Evolutionary conservation across 2,113 vertebrate genomes (phyloP), one percentile per base, ranked within the genome.

Genomic region (Alexandromys fortis): DNA sequence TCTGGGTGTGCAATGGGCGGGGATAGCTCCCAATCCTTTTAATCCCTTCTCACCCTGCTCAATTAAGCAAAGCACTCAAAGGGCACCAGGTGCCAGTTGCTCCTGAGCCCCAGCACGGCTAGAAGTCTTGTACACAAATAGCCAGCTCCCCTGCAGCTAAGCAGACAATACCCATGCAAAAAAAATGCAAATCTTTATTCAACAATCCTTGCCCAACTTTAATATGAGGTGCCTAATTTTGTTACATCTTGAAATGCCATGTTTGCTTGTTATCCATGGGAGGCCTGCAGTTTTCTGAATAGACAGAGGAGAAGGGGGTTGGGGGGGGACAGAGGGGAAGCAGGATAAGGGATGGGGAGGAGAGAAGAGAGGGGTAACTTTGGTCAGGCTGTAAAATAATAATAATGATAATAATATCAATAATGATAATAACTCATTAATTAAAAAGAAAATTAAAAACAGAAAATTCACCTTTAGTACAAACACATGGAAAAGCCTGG

Each of bases 401-500:
- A 72, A 19, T n/a, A 72, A 72, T 72, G 19, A n/a, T n/a, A n/a
- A 70, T 17, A n/a, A 65, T 28, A 65, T 28, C 11, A 30, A 65
- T 28, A 70, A 68, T 17, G 6, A 68, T 68, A 68, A 35, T 35
- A 70, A 70, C 35, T n/a, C 33, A 72, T 72, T 72, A 72, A 72
- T n/a, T 19, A n/a, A 19, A n/a, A 35, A 17, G 30, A 33, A 70
- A 72, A 19, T n/a, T 72, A 38, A 22, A 38, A 73, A 73, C 19
- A 38, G 82, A 88, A 93, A 95, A 73, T 76, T 55, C 92, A 70
- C 75, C 70, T 75, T 93, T 78, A 91, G 75, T 63, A 94, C 8
- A 76, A 96, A 93, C 63, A 96, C 58, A 82, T 35, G 83, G 26
- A 87, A 97, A 96, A 96, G 58, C 33, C 52, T 86, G 58, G 58